These are phyloP conservation scores for Tragelaphus strepsiceros DNA, from an alignment of 2,113 vertebrate genomes.

Conservation along the genomic window DNA sequence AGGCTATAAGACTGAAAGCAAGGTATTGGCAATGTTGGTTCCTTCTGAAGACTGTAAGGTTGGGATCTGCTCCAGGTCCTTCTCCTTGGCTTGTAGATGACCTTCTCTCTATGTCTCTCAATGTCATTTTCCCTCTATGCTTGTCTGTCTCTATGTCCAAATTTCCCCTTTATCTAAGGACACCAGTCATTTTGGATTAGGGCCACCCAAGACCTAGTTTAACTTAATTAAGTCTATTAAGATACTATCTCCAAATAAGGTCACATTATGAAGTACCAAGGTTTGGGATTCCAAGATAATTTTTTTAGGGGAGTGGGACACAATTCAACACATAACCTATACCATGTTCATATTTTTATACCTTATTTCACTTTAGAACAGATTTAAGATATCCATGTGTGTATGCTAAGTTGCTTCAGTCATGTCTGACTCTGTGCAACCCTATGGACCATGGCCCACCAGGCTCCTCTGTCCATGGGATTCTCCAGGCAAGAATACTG, in stretches of 20 bases:
- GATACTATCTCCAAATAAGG: background rate
- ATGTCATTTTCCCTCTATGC: background rate
- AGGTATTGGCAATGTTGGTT: background rate
- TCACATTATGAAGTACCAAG: background rate
- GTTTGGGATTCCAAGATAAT: background rate
- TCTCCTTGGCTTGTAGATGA: background rate
- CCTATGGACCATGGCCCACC: fast-evolving
- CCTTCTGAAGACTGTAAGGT: background rate
- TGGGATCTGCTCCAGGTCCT: background rate
- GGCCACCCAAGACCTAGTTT: background rate
- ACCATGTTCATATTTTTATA: background rate
- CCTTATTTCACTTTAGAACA: background rate
- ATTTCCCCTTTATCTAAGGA: background rate
- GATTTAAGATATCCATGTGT: background rate
- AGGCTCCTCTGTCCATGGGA: background rate
- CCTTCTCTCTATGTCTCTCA: background rate
- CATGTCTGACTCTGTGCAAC: background rate
- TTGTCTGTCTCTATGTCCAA: background rate
- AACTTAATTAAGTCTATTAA: background rate
- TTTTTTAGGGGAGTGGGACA: background rate
- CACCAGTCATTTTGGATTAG: background rate
- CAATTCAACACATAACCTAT: background rate
- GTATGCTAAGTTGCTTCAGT: background rate
- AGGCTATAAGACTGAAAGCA: background rate
- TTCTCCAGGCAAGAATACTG: background rate